Percentiles rank a stretch among this genome's conserved stretches.
Evolutionary conservation across 2,113 vertebrate genomes (phyloP).

Genomic region (Carollia perspicillata): DNA sequence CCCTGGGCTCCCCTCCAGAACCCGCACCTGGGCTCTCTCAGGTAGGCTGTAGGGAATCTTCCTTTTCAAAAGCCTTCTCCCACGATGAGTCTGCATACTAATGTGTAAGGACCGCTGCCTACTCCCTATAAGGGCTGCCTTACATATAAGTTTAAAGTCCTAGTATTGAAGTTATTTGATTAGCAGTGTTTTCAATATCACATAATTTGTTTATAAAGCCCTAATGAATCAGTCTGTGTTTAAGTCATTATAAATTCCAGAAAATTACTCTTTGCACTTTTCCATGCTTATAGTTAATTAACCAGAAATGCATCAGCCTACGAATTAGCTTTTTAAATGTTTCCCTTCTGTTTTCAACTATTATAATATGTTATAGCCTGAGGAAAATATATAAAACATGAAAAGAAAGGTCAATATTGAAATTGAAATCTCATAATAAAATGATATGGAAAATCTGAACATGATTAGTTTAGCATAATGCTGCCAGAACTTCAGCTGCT

Average conservation of each 20-base stretch:
- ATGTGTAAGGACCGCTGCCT: background rate
- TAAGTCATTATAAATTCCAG: background rate
- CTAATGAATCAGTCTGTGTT: background rate
- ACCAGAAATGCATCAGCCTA: conserved; percentile 9
- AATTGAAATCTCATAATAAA: conserved; percentile 1
- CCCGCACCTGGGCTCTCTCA: background rate
- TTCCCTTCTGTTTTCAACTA: conserved; percentile 27
- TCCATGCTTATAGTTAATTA: background rate
- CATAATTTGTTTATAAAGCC: conserved; percentile 40
- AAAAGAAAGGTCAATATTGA: conserved; percentile 29
- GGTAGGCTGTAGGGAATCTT: background rate
- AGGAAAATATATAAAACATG: conserved; percentile 16
- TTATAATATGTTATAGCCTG: background rate
- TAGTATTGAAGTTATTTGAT: background rate
- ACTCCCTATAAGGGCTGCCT: background rate
- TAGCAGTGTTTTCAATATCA: conserved; percentile 1
- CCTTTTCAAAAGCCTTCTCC: background rate
- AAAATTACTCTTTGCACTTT: conserved; percentile 4
- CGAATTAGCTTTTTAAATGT: conserved; percentile 1
- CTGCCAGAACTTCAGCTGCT: background rate
- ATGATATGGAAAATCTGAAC: background rate
- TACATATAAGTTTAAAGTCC: background rate
- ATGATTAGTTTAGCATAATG: background rate
- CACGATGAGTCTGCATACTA: background rate
- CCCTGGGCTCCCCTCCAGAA: background rate